phyloP scores from a whole-genome alignment of 2,113 vertebrate genomes.

The Clarias macrocephalus region DNA sequence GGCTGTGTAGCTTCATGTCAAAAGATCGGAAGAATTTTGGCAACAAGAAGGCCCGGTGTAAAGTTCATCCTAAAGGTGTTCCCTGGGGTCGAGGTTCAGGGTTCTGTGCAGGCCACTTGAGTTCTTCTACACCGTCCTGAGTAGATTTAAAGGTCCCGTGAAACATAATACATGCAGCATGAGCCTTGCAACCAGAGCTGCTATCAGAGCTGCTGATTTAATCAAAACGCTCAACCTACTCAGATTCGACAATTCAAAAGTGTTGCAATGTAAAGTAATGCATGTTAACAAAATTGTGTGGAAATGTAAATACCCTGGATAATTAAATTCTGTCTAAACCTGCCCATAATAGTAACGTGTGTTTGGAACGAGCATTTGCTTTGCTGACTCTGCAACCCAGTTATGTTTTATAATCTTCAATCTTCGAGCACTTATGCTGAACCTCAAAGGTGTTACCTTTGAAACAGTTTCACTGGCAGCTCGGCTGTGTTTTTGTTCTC shows the following conservation, averaged over 20 bases:
- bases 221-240: neutral
- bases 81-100: neutral
- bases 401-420: neutral
- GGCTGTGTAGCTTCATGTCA: neutral
- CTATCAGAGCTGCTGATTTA: neutral
- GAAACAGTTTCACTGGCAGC: conserved; percentile 16
- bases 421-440: conserved; percentile 13
- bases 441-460: conserved; percentile 30
- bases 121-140: neutral
- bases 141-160: neutral
- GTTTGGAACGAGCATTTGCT: neutral
- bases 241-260: neutral
- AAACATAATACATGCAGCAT: neutral
- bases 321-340: neutral
- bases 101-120: neutral
- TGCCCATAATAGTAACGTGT: neutral
- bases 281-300: neutral
- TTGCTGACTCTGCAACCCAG: neutral
- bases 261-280: neutral
- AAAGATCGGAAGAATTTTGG: neutral
- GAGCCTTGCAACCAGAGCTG: neutral
- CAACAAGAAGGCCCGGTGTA: neutral
- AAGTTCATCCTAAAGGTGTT: neutral
- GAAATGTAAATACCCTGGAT: neutral
- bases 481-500: conserved; percentile 38